Evolutionary conservation across 2,888 invertebrate species (phyloP), one percentile per base, ranked within the genome.

Genomic region (Sialis lutaria): DNA sequence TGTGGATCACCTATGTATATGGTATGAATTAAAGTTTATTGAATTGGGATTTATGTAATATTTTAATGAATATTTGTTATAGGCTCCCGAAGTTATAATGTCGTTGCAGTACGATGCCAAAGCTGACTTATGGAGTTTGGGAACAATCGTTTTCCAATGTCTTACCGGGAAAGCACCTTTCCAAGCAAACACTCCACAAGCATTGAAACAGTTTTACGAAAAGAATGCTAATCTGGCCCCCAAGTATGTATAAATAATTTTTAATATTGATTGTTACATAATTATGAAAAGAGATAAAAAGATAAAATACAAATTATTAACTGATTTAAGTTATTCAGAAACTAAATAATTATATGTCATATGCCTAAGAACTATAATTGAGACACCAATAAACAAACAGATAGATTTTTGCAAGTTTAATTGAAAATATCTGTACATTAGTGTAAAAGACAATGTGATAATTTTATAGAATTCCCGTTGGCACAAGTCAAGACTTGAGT

Each of bases 1-100:
- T 98, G 98, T 67, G 98, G 98, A 42, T 98, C 97, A 43, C 98
- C 98, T 9, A 98, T 98, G 98, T 98, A 98, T 64, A 98, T 98
- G 97, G 92, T 91, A 13, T 6, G 47, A 33, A 45, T 12, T 8
- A 10, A 31, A 13, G n/a, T n/a, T 41, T 46, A n/a, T 13, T 42
- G 12, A 37, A 6, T 45, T n/a, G 9, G 10, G 31, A 32, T 43
- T 9, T 6, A 32, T 43, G 30, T 12, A 10, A 6, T n/a, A 12
- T 12, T 41, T 41, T 4, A 13, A 13, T 4, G n/a, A 31, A 42
- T 22, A 48, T 35, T 44, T 46, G 48, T 59, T 64, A 44, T 63
- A 85, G 90, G 96, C 96, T 34, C 96, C 96, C 1, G 96, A 97
- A 73, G 96, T 98, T 47, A 98, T 98, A 58, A 97, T 98, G 96